phyloP scores from a whole-genome alignment of 2,113 vertebrate genomes.

The Nasalis larvatus region DNA sequence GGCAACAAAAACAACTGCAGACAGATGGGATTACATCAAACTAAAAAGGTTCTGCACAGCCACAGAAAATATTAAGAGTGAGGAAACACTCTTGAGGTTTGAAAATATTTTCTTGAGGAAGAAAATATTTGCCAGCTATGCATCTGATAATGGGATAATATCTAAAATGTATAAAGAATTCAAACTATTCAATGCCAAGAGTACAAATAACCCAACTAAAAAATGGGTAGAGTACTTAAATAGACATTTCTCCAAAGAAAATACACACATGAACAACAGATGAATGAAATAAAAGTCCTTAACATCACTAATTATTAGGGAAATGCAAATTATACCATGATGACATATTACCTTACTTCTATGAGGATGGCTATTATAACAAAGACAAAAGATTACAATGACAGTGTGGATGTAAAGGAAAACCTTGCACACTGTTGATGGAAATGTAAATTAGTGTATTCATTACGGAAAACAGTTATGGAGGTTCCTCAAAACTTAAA shows the following conservation, averaged over 20 bases:
- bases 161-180: neutral
- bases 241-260: neutral
- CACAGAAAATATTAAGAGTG: neutral
- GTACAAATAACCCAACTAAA: neutral
- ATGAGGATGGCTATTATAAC: neutral
- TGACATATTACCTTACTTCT: neutral
- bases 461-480: neutral
- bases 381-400: neutral
- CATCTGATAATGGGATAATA: neutral
- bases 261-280: neutral
- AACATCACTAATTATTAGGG: neutral
- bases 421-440: neutral
- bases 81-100: neutral
- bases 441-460: neutral
- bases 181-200: neutral
- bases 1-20: neutral
- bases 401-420: neutral
- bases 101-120: neutral
- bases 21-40: neutral
- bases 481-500: neutral
- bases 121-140: neutral
- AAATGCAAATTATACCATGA: neutral
- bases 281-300: neutral
- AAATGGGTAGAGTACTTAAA: neutral
- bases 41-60: neutral